Base-by-base conservation (phyloP, 2,113 vertebrate species). In the Sterrhoptilus dennistouni region DNA sequence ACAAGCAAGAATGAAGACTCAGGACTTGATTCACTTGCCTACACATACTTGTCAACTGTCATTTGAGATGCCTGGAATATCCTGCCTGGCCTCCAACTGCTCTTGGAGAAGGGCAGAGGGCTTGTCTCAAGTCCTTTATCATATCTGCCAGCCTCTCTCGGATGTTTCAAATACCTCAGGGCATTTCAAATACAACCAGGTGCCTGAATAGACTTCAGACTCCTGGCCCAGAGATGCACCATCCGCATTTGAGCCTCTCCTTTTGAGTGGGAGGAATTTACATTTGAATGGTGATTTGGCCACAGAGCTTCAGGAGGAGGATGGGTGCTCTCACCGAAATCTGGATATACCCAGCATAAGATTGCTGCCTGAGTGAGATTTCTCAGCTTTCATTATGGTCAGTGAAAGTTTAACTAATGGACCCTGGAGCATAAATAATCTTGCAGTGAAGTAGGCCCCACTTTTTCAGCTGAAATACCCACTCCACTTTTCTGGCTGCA, bases 11-110 rank as follows among this genome's bases (percentile, higher is more conserved):
- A 42, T 50, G 76, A 81, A 90, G 83, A 45, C 65, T 90, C 31
- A 76, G 49, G 31, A 21, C 75, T 87, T 5, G 1, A 82, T 85
- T 91, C 61, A 15, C 72, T 94, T 94, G 94, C 74, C 70, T 36
- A 85, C 92, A 90, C 9, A 4, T 87, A 52, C 70, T 24, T 76
- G 87, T 94, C 88, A 80, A 20, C 23, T 95, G 85, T 93, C 70
- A 92, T 88, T 86, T 90, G 86, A 95, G 92, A 92, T 74, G 63
- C 79, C 50, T 61, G 13, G 86, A 82, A 88, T 90, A 92, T 77
- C 90, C 90, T 94, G 92, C 93, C 94, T 95, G 86, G 96, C 88
- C 63, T 94, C 85, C 96, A 96, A 83, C 85, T 94, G 92, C 85
- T 95, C 54, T 80, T 83, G 66, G 50, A 90, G 86, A 74, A 88